A percentile compares a stretch with the other conserved stretches of the same genome.
These are phyloP conservation scores for Gambelia wislizenii DNA, from an alignment of 2,797 vertebrate species.

Conservation along the genomic window DNA sequence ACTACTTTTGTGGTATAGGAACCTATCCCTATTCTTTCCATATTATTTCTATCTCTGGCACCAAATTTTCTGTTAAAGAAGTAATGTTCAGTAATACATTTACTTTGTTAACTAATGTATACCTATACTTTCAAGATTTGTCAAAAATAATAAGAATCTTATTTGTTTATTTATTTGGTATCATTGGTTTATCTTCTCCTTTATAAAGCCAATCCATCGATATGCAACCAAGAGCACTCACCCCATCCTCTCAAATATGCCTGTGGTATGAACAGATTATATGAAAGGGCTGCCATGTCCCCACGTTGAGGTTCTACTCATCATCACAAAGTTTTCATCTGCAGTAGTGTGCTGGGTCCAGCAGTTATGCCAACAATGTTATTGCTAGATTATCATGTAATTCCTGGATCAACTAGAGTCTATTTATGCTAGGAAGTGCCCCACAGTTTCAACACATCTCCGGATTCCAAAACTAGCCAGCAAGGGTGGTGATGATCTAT, in stretches of 20 bases:
- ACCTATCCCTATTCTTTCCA: no score
- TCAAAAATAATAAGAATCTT: no score
- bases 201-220: neutral
- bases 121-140: no score
- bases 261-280: neutral
- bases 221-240: neutral
- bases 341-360: neutral
- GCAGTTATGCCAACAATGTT: neutral
- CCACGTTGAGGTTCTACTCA: neutral
- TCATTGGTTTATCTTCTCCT: neutral
- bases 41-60: no score
- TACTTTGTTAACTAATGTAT: no score
- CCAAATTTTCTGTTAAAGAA: no score
- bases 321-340: neutral
- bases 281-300: neutral
- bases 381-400: constrained; percentile 8
- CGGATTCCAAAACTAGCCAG: neutral
- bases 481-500: neutral
- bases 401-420: neutral
- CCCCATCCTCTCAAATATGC: no score
- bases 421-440: constrained; percentile 14
- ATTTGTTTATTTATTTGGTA: neutral
- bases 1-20: no score
- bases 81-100: no score
- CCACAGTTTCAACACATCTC: neutral